A percentile compares a stretch with the other conserved stretches of the same genome.
Conservation (phyloP, 2,797 vertebrate genomes). For the Dendrocincla tyrannina region DNA sequence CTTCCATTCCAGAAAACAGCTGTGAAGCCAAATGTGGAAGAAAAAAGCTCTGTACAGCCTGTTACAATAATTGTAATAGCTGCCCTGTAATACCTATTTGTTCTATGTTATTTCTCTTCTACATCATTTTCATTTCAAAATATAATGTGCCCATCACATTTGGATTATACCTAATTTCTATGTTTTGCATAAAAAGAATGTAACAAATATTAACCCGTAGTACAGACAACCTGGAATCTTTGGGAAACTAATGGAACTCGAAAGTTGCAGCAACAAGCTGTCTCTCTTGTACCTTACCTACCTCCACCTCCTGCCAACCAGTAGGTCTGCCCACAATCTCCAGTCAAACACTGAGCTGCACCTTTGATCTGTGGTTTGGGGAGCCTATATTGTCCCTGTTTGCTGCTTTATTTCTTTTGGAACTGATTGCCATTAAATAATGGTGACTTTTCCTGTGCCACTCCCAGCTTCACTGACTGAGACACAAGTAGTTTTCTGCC, state of each 20-base stretch:
- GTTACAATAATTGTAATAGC: background rate
- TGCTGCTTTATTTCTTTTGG: background rate
- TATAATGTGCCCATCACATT: background rate
- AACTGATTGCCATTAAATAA: background rate
- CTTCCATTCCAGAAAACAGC: background rate
- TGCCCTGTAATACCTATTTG: background rate
- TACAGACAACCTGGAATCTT: background rate
- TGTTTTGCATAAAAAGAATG: background rate
- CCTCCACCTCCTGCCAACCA: background rate
- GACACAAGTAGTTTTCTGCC: background rate
- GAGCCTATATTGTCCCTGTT: background rate
- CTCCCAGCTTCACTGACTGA: background rate
- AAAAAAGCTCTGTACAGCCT: background rate
- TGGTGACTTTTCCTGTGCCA: background rate
- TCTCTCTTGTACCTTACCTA: background rate
- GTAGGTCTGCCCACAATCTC: background rate
- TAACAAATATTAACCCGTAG: background rate
- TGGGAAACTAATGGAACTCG: background rate
- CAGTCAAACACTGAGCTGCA: background rate
- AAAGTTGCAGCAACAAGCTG: background rate
- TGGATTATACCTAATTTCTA: background rate
- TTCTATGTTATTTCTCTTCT: slow-evolving; percentile 1
- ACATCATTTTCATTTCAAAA: background rate
- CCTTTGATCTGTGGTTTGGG: background rate
- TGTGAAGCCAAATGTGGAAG: slow-evolving; percentile 4